Percentiles rank a stretch among this genome's conserved stretches.
Evolutionary conservation across 1,140 invertebrate genomes (phyloP).

Genomic region (Diplogasteroides magnus): DNA sequence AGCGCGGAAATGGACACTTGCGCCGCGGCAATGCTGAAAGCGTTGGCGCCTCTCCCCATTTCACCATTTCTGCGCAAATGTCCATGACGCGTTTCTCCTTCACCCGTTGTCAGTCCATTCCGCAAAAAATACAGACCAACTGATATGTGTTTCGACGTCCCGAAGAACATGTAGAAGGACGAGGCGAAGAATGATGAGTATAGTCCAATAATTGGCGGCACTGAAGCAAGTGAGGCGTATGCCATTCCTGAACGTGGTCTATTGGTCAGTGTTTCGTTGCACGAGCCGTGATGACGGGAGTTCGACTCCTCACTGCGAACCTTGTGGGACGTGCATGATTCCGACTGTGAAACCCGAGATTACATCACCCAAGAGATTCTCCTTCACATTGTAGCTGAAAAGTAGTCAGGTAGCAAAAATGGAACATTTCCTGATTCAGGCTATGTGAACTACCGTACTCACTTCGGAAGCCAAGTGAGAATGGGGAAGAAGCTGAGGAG

Average conservation of each 20-base stretch:
- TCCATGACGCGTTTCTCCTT: no score
- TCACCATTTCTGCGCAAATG: no score
- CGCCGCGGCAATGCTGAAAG: no score
- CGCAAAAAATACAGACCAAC: no score
- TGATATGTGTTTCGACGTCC: conserved; percentile 57
- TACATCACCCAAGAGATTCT: conserved; percentile 41
- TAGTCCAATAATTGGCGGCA: conserved; percentile 56
- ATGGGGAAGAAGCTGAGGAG: conserved; percentile 16
- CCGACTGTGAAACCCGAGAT: conserved; percentile 42
- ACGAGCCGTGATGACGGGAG: no score
- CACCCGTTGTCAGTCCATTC: no score
- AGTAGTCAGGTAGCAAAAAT: no score
- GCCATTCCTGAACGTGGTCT: conserved; percentile 43
- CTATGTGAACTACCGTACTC: conserved; percentile 13
- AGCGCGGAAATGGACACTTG: no score
- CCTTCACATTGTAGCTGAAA: conserved; percentile 31
- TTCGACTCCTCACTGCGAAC: no score
- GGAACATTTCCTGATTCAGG: not conserved
- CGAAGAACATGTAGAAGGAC: conserved; percentile 56
- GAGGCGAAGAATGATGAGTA: conserved; percentile 57
- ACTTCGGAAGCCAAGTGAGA: conserved; percentile 33
- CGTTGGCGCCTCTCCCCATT: no score
- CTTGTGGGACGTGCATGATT: conserved; percentile 36
- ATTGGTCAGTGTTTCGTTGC: no score
- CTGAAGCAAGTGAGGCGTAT: conserved; percentile 52